These are phyloP conservation scores for Styela clava DNA, from an alignment of 23 tunicate genomes.

Conservation along the genomic window DNA sequence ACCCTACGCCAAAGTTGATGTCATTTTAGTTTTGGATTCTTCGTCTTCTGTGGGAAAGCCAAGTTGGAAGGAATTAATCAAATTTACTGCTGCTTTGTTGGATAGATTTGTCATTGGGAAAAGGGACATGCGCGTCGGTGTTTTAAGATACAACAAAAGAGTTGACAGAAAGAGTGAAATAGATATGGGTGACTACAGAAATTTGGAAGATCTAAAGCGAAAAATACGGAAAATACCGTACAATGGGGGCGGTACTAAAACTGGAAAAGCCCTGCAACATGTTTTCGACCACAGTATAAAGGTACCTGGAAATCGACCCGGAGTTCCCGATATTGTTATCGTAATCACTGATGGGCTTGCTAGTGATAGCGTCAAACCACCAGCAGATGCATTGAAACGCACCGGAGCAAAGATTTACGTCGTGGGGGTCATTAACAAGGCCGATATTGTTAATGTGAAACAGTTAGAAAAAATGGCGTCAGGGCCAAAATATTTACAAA, in stretches of 20 bases:
- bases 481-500: constrained; percentile 37
- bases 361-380: constrained; percentile 32
- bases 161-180: constrained; percentile 50
- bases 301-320: constrained; percentile 57
- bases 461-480: constrained; percentile 48
- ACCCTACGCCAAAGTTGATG: constrained; percentile 70
- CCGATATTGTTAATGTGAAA: constrained; percentile 14
- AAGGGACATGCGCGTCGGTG: constrained; percentile 64
- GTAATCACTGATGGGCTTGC: constrained; percentile 68
- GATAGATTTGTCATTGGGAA: constrained; percentile 47
- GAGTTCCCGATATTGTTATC: constrained; percentile 52
- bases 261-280: constrained; percentile 53
- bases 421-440: constrained; percentile 47
- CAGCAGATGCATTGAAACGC: constrained; percentile 29
- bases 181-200: constrained; percentile 35
- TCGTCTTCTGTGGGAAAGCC: constrained; percentile 66
- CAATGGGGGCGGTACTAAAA: constrained; percentile 56
- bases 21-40: constrained; percentile 56
- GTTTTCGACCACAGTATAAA: constrained; percentile 28
- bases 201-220: constrained; percentile 19
- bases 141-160: constrained; percentile 44
- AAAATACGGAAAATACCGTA: constrained; percentile 45
- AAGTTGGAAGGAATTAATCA: constrained; percentile 50
- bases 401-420: constrained; percentile 42
- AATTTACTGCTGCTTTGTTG: constrained; percentile 50